These are phyloP conservation scores for Isaurus tuberculatus DNA, from an alignment of 92 coral and sea anemone species.

Conservation along the genomic window DNA sequence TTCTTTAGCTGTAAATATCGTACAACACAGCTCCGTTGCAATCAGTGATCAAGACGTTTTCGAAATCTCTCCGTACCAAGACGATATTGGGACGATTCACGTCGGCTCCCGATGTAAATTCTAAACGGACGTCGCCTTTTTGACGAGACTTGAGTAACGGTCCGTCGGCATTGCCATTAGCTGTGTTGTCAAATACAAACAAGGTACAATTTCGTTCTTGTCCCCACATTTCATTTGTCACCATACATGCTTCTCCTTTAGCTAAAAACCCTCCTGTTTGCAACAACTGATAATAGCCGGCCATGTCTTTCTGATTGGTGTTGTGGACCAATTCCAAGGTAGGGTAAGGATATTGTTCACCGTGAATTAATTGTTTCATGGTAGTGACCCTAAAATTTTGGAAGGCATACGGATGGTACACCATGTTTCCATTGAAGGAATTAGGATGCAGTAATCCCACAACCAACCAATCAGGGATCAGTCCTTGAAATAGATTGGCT, in stretches of 20 bases:
- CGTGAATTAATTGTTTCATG: constrained; percentile 45
- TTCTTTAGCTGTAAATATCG: constrained; percentile 13
- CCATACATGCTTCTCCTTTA: background rate
- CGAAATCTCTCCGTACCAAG: background rate
- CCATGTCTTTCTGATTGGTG: constrained; percentile 26
- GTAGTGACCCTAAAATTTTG: background rate
- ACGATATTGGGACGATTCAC: background rate
- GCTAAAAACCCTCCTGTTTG: constrained; percentile 28
- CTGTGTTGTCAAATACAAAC: constrained; percentile 37
- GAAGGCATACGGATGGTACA: background rate
- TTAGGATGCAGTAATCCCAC: background rate
- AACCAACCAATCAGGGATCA: constrained; percentile 2
- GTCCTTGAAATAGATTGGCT: constrained; percentile 1
- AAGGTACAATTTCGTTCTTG: constrained; percentile 6
- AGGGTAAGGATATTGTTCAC: constrained; percentile 55
- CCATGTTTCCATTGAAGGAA: background rate
- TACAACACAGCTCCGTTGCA: constrained; percentile 15
- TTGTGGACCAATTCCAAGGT: constrained; percentile 11
- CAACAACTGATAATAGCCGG: constrained; percentile 40
- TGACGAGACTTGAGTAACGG: constrained; percentile 15
- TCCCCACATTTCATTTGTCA: constrained; percentile 31
- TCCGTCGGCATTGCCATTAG: constrained; percentile 38
- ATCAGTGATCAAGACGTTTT: background rate
- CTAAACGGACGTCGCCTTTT: background rate
- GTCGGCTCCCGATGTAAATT: background rate